These are phyloP conservation scores for Dasyurus viverrinus DNA, from an alignment of 2,113 vertebrate genomes.

Conservation along the genomic window DNA sequence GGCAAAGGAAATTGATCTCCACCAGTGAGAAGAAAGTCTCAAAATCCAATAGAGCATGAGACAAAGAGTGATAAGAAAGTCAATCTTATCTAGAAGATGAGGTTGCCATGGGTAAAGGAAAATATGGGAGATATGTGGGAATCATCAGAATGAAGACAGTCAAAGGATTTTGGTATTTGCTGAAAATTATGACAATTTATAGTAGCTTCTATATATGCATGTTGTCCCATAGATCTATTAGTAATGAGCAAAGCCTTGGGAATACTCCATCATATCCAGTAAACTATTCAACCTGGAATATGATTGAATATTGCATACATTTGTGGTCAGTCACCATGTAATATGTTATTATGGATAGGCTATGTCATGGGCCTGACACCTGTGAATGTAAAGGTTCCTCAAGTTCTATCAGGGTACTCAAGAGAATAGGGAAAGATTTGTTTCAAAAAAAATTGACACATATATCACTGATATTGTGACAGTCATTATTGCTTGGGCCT, in stretches of 20 bases:
- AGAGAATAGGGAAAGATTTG: not conserved
- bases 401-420: not conserved
- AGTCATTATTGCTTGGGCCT: not conserved
- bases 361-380: not conserved
- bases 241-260: not conserved
- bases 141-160: not conserved
- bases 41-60: not conserved
- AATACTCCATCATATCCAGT: not conserved
- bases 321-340: not conserved
- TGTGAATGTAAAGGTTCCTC: not conserved
- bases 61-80: not conserved
- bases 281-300: not conserved
- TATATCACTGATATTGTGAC: not conserved
- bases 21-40: not conserved
- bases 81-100: not conserved
- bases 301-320: not conserved
- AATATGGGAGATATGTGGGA: not conserved
- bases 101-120: not conserved
- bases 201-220: not conserved
- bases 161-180: not conserved
- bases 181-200: not conserved
- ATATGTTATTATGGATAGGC: not conserved
- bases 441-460: not conserved
- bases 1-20: not conserved
- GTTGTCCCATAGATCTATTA: not conserved